Evolutionary conservation across 2,888 invertebrate genomes (phyloP), one percentile per base, ranked within the genome.

Genomic region (Perizoma affinitatum): DNA sequence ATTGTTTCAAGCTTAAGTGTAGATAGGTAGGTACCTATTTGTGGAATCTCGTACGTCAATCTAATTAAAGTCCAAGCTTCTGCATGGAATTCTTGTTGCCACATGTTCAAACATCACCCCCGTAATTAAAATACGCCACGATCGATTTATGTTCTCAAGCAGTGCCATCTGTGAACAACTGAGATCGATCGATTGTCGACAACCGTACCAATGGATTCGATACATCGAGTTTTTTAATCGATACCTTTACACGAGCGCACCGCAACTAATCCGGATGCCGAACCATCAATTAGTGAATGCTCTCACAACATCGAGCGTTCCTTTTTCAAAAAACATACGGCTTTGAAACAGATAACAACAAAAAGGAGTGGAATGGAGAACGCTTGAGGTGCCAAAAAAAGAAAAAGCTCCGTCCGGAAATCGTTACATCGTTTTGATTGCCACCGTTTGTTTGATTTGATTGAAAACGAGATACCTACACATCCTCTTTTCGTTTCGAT

Each of bases 271-370:
- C 68, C 75, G 72, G 73, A 79, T 73, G 71, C 75, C 81, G 80
- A 77, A 75, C 79, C 79, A 82, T 87, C 89, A 89, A 90, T 90
- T 88, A 90, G 88, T 86, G 80, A 87, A 83, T 82, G 82, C 85
- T 87, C 86, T 86, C 83, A 85, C 84, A 84, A 78, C 79, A 78
- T 76, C 76, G 75, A 63, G 55, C 77, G 74, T 74, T 82, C 80
- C 81, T 85, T 84, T 82, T 80, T 78, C 77, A 81, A 76, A 77
- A 84, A 82, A 87, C 87, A 83, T 78, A 83, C 84, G 83, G 85
- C 79, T 86, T 83, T 80, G 76, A 75, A 77, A 86, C 76, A 76
- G 77, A 79, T 76, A 74, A 76, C 74, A 80, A 78, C 76, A 84
- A 84, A 83, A 82, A 79, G 75, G 76, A 74, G 73, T 74, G 68